Evolutionary conservation across 2,113 vertebrate species (phyloP).

Genomic region (Ophiodon elongatus): DNA sequence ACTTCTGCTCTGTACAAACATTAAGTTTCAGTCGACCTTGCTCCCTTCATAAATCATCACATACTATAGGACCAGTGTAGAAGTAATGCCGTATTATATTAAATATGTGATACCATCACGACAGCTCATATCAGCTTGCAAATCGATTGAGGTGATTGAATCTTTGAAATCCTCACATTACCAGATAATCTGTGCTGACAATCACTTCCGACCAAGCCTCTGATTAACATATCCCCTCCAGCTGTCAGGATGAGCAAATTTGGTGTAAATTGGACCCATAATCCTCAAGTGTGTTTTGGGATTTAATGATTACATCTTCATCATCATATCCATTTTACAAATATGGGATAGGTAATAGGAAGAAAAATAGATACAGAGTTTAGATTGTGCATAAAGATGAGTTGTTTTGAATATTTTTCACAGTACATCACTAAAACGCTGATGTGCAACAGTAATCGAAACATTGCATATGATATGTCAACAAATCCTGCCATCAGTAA

Average conservation of each 20-base stretch:
- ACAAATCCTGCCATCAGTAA: slow-evolving; percentile 5
- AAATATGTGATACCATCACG: slow-evolving; percentile 32
- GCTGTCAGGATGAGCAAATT: slow-evolving; percentile 41
- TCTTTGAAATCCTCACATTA: slow-evolving; percentile 43
- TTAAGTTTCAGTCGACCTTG: neutral
- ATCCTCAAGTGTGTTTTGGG: slow-evolving; percentile 34
- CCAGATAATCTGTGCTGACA: slow-evolving; percentile 52
- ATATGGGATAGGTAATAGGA: neutral
- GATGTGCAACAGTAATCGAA: neutral
- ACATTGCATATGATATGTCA: neutral
- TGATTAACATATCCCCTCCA: slow-evolving; percentile 48
- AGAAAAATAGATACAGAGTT: slow-evolving; percentile 1
- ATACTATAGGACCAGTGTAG: neutral
- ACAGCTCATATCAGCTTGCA: slow-evolving; percentile 28
- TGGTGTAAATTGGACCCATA: slow-evolving; percentile 36
- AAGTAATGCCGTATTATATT: slow-evolving; percentile 14
- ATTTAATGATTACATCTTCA: slow-evolving; percentile 41
- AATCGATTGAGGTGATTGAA: slow-evolving; percentile 14
- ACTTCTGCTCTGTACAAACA: neutral
- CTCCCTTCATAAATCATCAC: slow-evolving; percentile 3
- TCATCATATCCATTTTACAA: slow-evolving; percentile 9
- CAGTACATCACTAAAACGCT: neutral
- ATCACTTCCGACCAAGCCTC: slow-evolving; percentile 26
- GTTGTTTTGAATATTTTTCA: neutral
- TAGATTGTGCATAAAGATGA: slow-evolving; percentile 1